Evolutionary conservation across 2,113 vertebrate species (phyloP), one percentile per base, ranked within the genome.

Genomic region (Carassius auratus): DNA sequence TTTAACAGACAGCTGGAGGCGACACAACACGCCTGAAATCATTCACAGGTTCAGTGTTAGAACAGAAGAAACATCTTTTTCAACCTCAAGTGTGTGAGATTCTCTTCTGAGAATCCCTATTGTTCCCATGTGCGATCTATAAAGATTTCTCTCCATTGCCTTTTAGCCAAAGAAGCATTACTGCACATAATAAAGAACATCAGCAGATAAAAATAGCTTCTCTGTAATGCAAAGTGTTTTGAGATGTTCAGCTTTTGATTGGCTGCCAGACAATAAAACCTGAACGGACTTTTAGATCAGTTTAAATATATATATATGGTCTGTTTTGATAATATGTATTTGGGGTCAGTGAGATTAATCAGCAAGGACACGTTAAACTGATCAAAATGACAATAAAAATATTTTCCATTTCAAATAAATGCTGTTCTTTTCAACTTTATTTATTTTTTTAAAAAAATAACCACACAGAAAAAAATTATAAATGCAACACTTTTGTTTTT

Each of bases 11-110:
- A 5, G 87, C 90, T 89, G 86, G 71, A 88, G 92, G 91, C 90
- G 7, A 76, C 82, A 87, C 88, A 81, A 87, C 88, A 33, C 87
- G 52, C 86, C 89, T 80, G 50, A 92, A 93, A 93, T 91, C 90
- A 85, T 83, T 93, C 66, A 83, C 92, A 93, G 90, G 91, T 91
- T 85, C 90, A 19, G 76, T 19, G 19, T 9, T 23, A 84, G 87
- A 73, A 36, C 48, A 48, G 89, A 42, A 59, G 26, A 48, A 86
- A 86, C 84, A 79, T 82, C 42, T 57, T 52, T 75, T 38, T 73
- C 69, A 36, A 73, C 36, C 69, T 73, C 4, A 73, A 73, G 69
- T 13, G 69, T 73, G 69, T 73, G 69, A n/a, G 68, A 30, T 30
- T 30, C 30, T 73, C 69, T 73, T 73, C 69, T 73, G 69, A 42